Percentiles rank a stretch among this genome's conserved stretches.
phyloP scores from a whole-genome alignment of 2,888 invertebrate species.

The Cerastis rubricosa region DNA sequence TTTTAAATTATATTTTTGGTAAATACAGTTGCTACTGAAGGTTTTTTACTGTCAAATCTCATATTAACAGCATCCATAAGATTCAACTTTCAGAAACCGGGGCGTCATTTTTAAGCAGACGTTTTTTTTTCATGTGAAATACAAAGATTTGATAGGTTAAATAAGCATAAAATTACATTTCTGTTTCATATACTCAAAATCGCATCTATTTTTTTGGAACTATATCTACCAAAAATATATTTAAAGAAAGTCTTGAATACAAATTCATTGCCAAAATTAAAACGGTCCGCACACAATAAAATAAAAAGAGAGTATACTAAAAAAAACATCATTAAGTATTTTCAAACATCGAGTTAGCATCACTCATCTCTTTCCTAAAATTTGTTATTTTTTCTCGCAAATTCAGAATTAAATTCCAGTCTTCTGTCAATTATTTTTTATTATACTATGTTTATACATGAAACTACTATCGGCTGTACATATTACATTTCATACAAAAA shows the following conservation, averaged over 20 bases:
- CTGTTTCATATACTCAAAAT: background rate
- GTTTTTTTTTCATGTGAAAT: background rate
- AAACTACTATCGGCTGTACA: constrained; percentile 60
- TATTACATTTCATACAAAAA: constrained; percentile 52
- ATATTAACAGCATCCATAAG: background rate
- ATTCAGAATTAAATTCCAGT: constrained; percentile 60
- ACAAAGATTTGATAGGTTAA: background rate
- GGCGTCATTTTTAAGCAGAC: background rate
- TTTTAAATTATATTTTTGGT: constrained; percentile 13
- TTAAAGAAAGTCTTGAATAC: background rate
- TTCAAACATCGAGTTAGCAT: constrained; percentile 47
- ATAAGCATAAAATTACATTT: background rate
- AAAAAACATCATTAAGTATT: constrained; percentile 58
- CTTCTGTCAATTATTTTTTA: constrained; percentile 56
- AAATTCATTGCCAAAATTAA: background rate
- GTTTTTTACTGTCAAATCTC: background rate
- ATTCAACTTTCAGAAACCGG: background rate
- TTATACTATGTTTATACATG: constrained; percentile 57
- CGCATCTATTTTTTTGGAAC: background rate
- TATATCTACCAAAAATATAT: background rate
- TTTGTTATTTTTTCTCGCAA: constrained; percentile 51
- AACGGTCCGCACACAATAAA: constrained; percentile 30
- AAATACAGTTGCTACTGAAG: background rate
- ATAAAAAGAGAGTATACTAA: constrained; percentile 41
- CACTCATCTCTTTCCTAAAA: constrained; percentile 38